Evolutionary conservation across 2,797 vertebrate genomes (phyloP).

Genomic region (Prionace glauca): DNA sequence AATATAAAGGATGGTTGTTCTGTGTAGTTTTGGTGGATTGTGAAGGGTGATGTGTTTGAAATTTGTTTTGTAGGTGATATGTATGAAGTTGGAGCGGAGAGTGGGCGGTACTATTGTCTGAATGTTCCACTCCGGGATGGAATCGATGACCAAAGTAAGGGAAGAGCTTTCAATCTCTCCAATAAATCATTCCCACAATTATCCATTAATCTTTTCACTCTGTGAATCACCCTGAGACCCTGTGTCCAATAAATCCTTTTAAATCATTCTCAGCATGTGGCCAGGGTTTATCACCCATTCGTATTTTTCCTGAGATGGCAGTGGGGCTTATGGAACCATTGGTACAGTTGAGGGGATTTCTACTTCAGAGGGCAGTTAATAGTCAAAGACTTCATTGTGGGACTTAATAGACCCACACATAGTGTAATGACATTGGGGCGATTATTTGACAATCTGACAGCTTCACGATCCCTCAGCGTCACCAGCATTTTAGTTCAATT

Average conservation of each 20-base stretch:
- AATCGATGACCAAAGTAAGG: slow-evolving; percentile 94
- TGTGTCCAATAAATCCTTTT: background rate
- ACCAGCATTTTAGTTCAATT: background rate
- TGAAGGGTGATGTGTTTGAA: background rate
- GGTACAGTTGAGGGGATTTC: no score
- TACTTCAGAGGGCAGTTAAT: background rate
- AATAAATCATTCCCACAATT: background rate
- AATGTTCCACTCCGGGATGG: slow-evolving; percentile 92
- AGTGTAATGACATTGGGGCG: background rate
- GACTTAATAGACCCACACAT: background rate
- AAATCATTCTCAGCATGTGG: background rate
- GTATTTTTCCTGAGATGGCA: background rate
- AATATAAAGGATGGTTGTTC: background rate
- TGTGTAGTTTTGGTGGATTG: background rate
- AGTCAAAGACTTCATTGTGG: background rate
- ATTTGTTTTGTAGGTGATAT: slow-evolving; percentile 76
- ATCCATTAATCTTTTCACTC: background rate
- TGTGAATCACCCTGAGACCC: background rate
- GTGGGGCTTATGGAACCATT: background rate
- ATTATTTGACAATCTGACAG: background rate
- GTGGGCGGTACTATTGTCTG: slow-evolving; percentile 92
- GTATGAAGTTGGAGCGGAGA: slow-evolving; percentile 97
- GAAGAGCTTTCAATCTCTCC: background rate
- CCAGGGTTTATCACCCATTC: background rate
- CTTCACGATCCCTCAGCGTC: background rate